phyloP scores from a whole-genome alignment of 2,113 vertebrate species.

The Calonectris borealis region DNA sequence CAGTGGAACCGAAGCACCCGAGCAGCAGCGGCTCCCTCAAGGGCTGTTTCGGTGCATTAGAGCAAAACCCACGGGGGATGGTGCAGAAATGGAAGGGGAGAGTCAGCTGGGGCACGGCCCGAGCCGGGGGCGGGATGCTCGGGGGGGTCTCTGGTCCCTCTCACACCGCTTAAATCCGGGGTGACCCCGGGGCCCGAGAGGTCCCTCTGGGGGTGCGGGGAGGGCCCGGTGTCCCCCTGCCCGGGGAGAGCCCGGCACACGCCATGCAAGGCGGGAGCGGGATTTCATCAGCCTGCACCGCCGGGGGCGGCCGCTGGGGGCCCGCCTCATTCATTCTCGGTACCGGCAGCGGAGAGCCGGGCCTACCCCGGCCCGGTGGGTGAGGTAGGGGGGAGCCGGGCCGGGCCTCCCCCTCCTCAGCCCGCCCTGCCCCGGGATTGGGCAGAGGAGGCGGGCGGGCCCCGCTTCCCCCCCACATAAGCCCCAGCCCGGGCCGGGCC shows the following conservation, averaged over 20 bases:
- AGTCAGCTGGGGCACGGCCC: rapidly evolving
- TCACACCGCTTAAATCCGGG: rapidly evolving
- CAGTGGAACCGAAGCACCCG: not conserved
- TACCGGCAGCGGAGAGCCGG: no score
- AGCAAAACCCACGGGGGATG: rapidly evolving
- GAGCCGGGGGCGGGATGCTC: not conserved
- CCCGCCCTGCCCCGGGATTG: rapidly evolving
- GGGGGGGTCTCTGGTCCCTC: not conserved
- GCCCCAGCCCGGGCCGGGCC: not conserved
- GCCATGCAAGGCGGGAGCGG: conserved; percentile 20
- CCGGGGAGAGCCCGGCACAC: not conserved
- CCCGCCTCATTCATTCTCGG: not conserved
- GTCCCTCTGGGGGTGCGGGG: not conserved
- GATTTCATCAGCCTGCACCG: conserved; percentile 79
- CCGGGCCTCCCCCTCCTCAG: not conserved
- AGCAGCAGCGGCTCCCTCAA: not conserved
- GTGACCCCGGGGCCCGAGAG: not conserved
- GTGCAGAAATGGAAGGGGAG: not conserved
- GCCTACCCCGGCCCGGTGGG: rapidly evolving
- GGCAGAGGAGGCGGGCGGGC: not conserved
- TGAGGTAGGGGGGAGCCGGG: no score
- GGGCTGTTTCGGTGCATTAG: not conserved
- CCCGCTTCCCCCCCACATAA: no score
- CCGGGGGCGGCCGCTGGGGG: conserved; percentile 41
- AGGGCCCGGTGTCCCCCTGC: no score